Evolutionary conservation across 2,888 invertebrate genomes (phyloP), one percentile per base, ranked within the genome.

Genomic region (Meandrusa payeni): DNA sequence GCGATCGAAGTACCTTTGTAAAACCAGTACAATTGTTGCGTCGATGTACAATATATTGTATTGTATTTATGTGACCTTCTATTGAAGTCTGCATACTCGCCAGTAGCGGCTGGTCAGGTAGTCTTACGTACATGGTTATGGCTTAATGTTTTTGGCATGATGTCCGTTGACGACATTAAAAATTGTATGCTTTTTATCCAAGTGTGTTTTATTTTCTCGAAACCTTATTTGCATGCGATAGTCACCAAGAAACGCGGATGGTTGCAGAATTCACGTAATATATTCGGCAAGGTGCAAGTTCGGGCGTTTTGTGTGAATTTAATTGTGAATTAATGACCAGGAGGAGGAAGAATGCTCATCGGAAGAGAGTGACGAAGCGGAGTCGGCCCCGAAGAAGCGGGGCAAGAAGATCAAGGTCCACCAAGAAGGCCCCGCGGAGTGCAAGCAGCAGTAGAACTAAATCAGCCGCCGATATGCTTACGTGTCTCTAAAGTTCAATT

Each of bases 391-490:
- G 46, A 61, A 81, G 59, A 75, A 79, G 69, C 85, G 79, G 59
- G 69, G 55, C 66, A 85, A 72, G 76, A 76, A 76, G 47, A 53
- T 63, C 54, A 80, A 78, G 54, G 68, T 41, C 40, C 51, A 41
- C 24, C 47, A 48, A 3, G 66, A 78, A 23, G 85, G 83, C 66
- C 90, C 91, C 44, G 90, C 90, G 51, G 93, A 93, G 60, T 93
- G 93, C 88, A 92, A 92, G 74, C 93, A 92, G 62, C 93, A 93
- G 86, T 93, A 92, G 86, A 64, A 17, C 31, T 32, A 10, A 29
- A 24, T 15, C 15, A 6, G 15, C 32, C 23, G 6, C 26, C 5
- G 9, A n/a, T 11, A 13, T 22, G 15, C 19, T 26, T 15, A 23
- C 26, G 2, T n/a, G 23, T 12, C 32, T 41, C 19, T 40, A 31